phyloP scores from a whole-genome alignment of 2,888 invertebrate species.

The Tenthredo scrophulariae region DNA sequence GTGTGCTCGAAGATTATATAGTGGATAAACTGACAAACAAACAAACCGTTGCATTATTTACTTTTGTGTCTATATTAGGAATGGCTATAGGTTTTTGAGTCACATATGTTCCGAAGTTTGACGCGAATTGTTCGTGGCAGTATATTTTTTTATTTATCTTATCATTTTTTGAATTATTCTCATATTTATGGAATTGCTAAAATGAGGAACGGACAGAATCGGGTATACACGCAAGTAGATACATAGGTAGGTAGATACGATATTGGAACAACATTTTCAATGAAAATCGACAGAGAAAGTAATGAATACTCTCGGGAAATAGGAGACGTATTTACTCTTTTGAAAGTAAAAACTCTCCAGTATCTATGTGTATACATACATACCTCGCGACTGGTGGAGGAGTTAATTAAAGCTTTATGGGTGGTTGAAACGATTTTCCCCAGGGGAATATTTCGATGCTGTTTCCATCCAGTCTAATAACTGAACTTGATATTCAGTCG shows the following conservation, averaged over 20 bases:
- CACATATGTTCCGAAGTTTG: background rate
- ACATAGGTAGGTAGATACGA: background rate
- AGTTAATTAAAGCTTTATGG: slow-evolving; percentile 42
- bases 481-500: slow-evolving; percentile 37
- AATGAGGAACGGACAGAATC: background rate
- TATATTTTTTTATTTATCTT: background rate
- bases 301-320: background rate
- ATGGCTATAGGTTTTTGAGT: background rate
- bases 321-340: slow-evolving; percentile 14
- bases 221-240: background rate
- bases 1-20: background rate
- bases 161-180: background rate
- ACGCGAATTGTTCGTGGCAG: background rate
- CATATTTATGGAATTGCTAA: background rate
- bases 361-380: background rate
- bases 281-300: background rate
- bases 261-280: background rate
- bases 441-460: background rate
- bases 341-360: background rate
- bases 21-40: background rate
- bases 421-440: background rate
- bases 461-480: slow-evolving; percentile 32
- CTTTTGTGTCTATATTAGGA: background rate
- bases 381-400: background rate
- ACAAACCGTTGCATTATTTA: slow-evolving; percentile 1